Base-by-base conservation (phyloP, 2,113 vertebrate species). In the Salvator merianae region DNA sequence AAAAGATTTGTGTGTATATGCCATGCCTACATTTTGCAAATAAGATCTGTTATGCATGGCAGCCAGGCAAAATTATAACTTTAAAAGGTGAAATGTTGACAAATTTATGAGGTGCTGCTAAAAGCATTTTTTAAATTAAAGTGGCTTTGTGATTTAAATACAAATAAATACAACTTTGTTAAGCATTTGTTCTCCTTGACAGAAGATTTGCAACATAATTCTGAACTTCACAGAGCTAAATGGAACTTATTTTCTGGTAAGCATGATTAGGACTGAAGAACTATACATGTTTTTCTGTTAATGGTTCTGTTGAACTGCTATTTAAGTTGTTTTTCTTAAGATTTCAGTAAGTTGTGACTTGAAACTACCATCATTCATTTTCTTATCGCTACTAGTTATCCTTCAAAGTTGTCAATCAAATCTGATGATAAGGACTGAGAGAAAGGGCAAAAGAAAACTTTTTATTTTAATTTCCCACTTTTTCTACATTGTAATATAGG, bases 41-140 rank as follows among this genome's bases (percentile, higher is more conserved):
- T 36, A 59, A 40, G 32, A n/a, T 40, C 26, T 55, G 34, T 1
- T 18, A 43, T 1, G 53, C 28, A 32, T 55, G 68, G 26, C 34
- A 62, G 18, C 22, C 53, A 71, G n/a, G 53, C 53, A 36, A 82
- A 77, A 40, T 82, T 81, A 53, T 12, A 81, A 12, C 8, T 6
- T 30, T 71, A 65, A 71, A 86, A 76, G 1, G 1, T 1, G 13
- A 83, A 90, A 87, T 71, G 3, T 55, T 36, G 7, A 69, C 34
- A 77, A 87, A 18, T 38, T 66, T 83, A 55, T 1, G 77, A 6
- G 28, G 26, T 77, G 28, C 4, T 68, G 0, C 71, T 86, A 62
- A 53, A n/a, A 88, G 85, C 77, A 75, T 0, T 47, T 71, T 73
- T 77, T 26, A 85, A 63, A 73, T 71, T 70, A 82, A 79, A 47